A percentile compares a stretch with the other conserved stretches of the same genome.
These are phyloP conservation scores for Zapus hudsonius DNA, from an alignment of 2,113 vertebrate species.

Conservation along the genomic window DNA sequence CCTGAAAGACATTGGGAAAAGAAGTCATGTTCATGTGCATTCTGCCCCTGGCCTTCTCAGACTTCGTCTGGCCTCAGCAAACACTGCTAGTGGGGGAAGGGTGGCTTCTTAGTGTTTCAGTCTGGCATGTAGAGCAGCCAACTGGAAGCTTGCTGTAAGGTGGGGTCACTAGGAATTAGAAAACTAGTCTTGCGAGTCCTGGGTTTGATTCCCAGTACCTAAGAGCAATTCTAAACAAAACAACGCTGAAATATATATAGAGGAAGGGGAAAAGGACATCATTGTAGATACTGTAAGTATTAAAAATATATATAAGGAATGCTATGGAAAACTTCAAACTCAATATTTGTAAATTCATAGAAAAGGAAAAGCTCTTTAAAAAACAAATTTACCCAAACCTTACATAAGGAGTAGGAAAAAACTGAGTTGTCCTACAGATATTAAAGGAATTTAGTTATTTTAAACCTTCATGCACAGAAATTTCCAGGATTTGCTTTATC, in stretches of 20 bases:
- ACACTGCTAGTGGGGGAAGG: not conserved
- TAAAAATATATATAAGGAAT: too few species aligned
- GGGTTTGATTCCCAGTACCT: not conserved
- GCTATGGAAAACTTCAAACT: not conserved
- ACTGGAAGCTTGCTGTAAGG: not conserved
- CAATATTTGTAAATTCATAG: not conserved
- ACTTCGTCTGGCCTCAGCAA: not conserved
- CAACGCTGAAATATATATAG: not conserved
- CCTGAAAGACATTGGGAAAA: not conserved
- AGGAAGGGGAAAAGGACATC: not conserved
- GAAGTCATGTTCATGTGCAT: not conserved
- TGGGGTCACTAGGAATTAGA: not conserved
- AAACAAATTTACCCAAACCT: not conserved
- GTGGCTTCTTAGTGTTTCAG: not conserved
- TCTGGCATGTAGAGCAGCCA: too few species aligned
- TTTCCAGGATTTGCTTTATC: not conserved
- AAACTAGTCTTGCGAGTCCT: not conserved
- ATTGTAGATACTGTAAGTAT: not conserved
- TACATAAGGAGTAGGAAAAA: not conserved
- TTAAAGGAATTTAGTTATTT: not conserved
- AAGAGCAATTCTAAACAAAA: not conserved
- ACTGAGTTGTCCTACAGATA: not conserved
- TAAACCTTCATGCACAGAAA: not conserved
- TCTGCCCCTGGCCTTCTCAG: not conserved
- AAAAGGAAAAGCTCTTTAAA: not conserved